These are phyloP conservation scores for Epizoanthus scotinus DNA, from an alignment of 92 coral and sea anemone genomes.

Conservation along the genomic window DNA sequence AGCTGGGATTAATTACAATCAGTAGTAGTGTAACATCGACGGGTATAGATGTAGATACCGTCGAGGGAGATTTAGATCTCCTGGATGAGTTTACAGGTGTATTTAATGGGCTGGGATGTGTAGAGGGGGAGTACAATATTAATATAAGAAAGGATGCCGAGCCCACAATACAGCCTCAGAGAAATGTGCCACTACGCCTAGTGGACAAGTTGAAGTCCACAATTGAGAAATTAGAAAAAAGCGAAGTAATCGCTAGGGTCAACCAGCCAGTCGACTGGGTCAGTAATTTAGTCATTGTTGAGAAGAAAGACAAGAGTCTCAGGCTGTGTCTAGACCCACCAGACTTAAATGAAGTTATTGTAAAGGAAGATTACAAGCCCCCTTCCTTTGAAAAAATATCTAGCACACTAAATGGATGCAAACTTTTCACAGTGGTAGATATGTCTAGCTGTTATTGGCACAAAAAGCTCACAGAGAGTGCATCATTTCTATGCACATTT, in stretches of 20 bases:
- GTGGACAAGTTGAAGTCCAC: slow-evolving; percentile 41
- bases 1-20: slow-evolving; percentile 32
- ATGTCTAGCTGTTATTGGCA: slow-evolving; percentile 58
- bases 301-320: slow-evolving; percentile 36
- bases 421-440: slow-evolving; percentile 42
- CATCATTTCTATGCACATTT: slow-evolving; percentile 37
- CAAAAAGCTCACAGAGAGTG: slow-evolving; percentile 44
- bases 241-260: slow-evolving; percentile 29
- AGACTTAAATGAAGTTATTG: slow-evolving; percentile 42
- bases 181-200: slow-evolving; percentile 45
- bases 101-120: slow-evolving; percentile 47
- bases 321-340: slow-evolving; percentile 48
- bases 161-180: slow-evolving; percentile 54
- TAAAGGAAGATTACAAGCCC: slow-evolving; percentile 39
- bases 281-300: slow-evolving; percentile 44
- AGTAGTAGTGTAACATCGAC: slow-evolving; percentile 22
- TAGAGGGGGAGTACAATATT: slow-evolving; percentile 42
- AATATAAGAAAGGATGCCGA: slow-evolving; percentile 34
- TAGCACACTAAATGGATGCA: slow-evolving; percentile 41
- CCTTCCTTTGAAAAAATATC: slow-evolving; percentile 52
- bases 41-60: slow-evolving; percentile 29
- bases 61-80: slow-evolving; percentile 12
- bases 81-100: slow-evolving; percentile 44
- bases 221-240: slow-evolving; percentile 26
- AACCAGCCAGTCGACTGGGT: slow-evolving; percentile 42